Base-by-base conservation (phyloP, 2,797 vertebrate species). In the Taenioides sp. region DNA sequence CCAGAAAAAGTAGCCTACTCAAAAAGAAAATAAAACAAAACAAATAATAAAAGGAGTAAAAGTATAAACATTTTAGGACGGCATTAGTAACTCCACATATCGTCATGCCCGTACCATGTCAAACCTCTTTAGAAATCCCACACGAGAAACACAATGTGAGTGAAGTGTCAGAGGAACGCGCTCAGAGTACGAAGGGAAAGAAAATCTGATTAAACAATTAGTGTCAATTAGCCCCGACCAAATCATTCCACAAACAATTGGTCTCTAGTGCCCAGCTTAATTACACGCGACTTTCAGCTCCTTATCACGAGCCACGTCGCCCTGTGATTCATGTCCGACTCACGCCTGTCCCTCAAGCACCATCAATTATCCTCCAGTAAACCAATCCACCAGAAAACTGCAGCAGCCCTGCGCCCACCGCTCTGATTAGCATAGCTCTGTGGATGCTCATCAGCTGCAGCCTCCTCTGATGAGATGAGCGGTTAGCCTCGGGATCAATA, bases 121-220 rank as follows among this genome's bases (percentile, higher is more conserved):
- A 22, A 70, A n/a, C 62, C 47, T 11, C 23, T 58, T 62, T 23
- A 54, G 34, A 55, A 16, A 71, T 69, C 74, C 63, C 52, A 62
- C 52, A 73, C 80, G 72, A 87, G 81, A 78, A 71, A 79, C 73
- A 77, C 77, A 54, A 70, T 78, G 78, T 74, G 80, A 78, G 74
- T 77, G 86, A 87, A 80, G 79, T 84, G 85, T 85, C 77, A 75
- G 69, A 70, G 64, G 81, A 85, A 80, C 88, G 85, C 86, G 86
- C 84, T 86, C 84, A 85, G 89, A 87, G 89, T 86, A 88, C 60
- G 31, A 82, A 90, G 90, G 94, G 94, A 93, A 95, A 95, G 95
- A 96, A 98, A 97, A 97, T 97, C 96, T 95, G 96, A 97, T 98
- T 97, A 98, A 99, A 98, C 96, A 98, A 98, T 99, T 99, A 98